These are phyloP conservation scores for Propithecus deckenii DNA, from an alignment of 2,797 vertebrate genomes.

Conservation along the genomic window DNA sequence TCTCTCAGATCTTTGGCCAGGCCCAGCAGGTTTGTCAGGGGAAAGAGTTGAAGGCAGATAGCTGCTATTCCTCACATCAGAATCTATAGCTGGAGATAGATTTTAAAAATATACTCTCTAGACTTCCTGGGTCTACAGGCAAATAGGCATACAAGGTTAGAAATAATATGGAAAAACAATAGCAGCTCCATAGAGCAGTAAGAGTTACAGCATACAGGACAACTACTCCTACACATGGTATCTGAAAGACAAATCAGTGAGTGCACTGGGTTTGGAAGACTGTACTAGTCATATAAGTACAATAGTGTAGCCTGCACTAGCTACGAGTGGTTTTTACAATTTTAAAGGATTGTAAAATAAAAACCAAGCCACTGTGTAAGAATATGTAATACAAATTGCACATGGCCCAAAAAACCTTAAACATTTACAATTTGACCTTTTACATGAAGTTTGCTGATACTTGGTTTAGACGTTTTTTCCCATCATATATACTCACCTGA, in stretches of 20 bases:
- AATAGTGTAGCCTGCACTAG: background rate
- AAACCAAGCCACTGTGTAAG: background rate
- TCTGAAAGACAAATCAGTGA: background rate
- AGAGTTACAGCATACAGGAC: background rate
- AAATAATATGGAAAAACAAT: slow-evolving; percentile 71
- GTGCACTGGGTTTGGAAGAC: background rate
- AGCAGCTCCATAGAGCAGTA: background rate
- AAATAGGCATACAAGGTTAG: slow-evolving; percentile 71
- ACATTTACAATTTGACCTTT: background rate
- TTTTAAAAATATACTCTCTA: slow-evolving; percentile 77
- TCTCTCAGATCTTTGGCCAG: slow-evolving; percentile 83
- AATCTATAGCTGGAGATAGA: slow-evolving; percentile 74
- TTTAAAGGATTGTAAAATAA: background rate
- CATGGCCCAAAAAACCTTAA: background rate
- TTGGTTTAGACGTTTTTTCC: background rate
- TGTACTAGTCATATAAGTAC: background rate
- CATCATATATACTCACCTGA: background rate
- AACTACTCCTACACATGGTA: background rate
- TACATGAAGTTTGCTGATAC: background rate
- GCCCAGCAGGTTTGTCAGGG: slow-evolving; percentile 75
- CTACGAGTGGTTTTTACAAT: background rate
- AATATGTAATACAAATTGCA: background rate
- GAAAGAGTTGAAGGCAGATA: slow-evolving; percentile 60
- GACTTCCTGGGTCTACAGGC: slow-evolving; percentile 74
- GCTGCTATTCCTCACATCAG: slow-evolving; percentile 80